Evolutionary conservation across 1,140 invertebrate species (phyloP).

Genomic region (Caerostris darwini): DNA sequence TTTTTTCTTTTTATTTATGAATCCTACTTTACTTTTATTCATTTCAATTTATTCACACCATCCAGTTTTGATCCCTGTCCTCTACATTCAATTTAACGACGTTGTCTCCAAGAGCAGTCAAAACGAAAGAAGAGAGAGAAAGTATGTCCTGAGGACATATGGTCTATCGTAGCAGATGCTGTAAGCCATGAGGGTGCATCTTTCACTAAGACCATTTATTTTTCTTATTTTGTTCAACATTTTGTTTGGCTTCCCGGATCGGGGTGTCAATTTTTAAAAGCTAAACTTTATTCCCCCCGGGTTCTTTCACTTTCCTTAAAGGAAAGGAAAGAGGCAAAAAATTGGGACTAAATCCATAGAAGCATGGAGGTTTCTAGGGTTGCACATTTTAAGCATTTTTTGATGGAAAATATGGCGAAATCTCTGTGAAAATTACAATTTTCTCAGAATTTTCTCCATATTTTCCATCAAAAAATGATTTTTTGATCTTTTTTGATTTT

Average conservation of each 20-base stretch:
- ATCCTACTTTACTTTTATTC: background rate
- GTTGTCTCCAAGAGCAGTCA: background rate
- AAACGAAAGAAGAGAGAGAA: background rate
- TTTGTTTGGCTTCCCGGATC: conserved; percentile 56
- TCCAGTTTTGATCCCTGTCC: background rate
- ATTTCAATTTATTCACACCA: background rate
- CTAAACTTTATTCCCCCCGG: conserved; percentile 35
- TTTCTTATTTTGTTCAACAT: conserved; percentile 33
- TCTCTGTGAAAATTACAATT: background rate
- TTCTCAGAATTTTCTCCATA: too few species aligned
- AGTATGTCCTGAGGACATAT: conserved; percentile 20
- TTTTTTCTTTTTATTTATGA: too few species aligned
- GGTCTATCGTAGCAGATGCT: conserved; percentile 51
- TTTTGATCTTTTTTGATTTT: too few species aligned
- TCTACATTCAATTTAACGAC: background rate
- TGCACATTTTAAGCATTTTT: background rate
- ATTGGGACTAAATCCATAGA: conserved; percentile 52
- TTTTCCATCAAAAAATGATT: too few species aligned
- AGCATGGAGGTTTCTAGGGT: conserved; percentile 17
- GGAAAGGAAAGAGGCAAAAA: conserved; percentile 33
- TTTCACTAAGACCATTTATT: conserved; percentile 38
- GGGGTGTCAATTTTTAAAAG: conserved; percentile 73
- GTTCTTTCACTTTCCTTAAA: conserved; percentile 31
- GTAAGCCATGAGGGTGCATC: conserved; percentile 45
- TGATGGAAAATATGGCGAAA: background rate